Conservation (phyloP, 2,888 invertebrate species). For the Pseudoips prasinana region DNA sequence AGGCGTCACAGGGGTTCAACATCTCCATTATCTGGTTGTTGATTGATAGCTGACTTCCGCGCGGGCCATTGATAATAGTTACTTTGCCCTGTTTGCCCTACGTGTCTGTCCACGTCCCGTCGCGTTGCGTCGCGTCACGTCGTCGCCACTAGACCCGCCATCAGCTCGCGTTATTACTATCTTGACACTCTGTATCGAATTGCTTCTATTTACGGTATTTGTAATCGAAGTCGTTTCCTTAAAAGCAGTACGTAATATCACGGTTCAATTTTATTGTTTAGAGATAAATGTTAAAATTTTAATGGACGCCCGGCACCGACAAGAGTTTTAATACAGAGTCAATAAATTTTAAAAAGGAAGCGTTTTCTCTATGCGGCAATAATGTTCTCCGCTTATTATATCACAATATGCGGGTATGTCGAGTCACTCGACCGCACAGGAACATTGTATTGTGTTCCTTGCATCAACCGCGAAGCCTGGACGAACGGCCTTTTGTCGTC, state of each 20-base stretch:
- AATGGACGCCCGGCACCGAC: constrained; percentile 9
- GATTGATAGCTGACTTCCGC: constrained; percentile 75
- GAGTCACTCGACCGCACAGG: constrained; percentile 69
- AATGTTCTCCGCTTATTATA: constrained; percentile 35
- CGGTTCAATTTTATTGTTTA: constrained; percentile 20
- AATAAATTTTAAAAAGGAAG: constrained; percentile 25
- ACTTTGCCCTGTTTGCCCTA: constrained; percentile 54
- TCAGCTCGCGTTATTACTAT: constrained; percentile 41
- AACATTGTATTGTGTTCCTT: constrained; percentile 62
- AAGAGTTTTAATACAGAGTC: constrained; percentile 10
- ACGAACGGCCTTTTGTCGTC: constrained; percentile 64
- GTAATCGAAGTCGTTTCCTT: constrained; percentile 35
- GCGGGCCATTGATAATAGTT: constrained; percentile 48
- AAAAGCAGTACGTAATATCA: constrained; percentile 13
- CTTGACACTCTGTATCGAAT: constrained; percentile 42
- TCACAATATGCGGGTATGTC: constrained; percentile 57
- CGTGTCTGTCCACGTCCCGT: constrained; percentile 19
- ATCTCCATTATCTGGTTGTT: constrained; percentile 66
- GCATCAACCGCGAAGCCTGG: constrained; percentile 58
- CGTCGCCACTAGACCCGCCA: constrained; percentile 25
- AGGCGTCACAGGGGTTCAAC: constrained; percentile 60
- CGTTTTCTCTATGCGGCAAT: constrained; percentile 25
- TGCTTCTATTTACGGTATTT: constrained; percentile 39
- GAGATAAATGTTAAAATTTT: constrained; percentile 21
- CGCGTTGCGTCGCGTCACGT: constrained; percentile 9